These are phyloP conservation scores for Eurytoma californica DNA, from an alignment of 2,888 invertebrate genomes.

Conservation along the genomic window DNA sequence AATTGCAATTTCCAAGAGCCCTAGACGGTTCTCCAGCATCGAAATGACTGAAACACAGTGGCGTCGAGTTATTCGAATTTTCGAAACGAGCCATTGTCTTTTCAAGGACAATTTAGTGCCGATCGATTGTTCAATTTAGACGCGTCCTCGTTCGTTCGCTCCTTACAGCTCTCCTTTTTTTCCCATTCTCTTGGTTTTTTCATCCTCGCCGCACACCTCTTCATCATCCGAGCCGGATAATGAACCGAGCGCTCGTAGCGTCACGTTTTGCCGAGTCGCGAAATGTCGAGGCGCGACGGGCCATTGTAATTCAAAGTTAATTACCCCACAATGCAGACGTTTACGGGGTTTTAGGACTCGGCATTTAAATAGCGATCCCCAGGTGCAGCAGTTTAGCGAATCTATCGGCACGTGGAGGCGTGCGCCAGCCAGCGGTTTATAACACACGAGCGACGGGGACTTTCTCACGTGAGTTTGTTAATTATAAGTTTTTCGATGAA, in stretches of 20 bases:
- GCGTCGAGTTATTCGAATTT: background rate
- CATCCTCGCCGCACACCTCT: background rate
- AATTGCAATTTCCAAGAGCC: too few relatives aligned
- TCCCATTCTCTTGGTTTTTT: background rate
- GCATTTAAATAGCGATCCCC: constrained; percentile 46
- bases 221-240: constrained; percentile 29
- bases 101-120: constrained; percentile 20
- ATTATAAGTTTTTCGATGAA: constrained; percentile 54
- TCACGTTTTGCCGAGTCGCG: constrained; percentile 30
- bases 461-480: constrained; percentile 52
- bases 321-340: constrained; percentile 46
- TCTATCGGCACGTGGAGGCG: constrained; percentile 7
- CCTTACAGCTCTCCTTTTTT: background rate
- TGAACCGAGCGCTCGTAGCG: constrained; percentile 16
- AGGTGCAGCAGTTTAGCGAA: constrained; percentile 39
- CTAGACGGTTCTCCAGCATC: too few relatives aligned
- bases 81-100: constrained; percentile 42
- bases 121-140: constrained; percentile 6
- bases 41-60: background rate
- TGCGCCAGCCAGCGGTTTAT: background rate
- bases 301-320: constrained; percentile 54
- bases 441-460: constrained; percentile 3
- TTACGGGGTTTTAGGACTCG: constrained; percentile 12
- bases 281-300: constrained; percentile 5
- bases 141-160: background rate